phyloP scores from a whole-genome alignment of 2,113 vertebrate genomes.

The Conger conger region DNA sequence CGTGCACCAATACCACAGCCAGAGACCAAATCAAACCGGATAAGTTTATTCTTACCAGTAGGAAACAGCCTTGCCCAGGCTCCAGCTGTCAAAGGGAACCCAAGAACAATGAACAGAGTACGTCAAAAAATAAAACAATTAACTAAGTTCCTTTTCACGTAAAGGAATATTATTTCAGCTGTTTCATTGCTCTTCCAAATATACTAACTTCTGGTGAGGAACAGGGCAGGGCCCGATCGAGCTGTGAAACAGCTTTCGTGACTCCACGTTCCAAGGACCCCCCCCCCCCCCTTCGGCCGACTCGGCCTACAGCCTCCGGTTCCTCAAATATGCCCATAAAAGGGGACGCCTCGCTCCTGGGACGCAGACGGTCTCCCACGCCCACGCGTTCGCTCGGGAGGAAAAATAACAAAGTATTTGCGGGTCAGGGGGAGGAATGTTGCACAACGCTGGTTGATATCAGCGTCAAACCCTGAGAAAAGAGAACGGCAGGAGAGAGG shows the following conservation, averaged over 20 bases:
- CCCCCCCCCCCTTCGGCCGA: not conserved
- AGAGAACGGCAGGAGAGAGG: not conserved
- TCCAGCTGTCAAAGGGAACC: not conserved
- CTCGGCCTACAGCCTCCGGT: constrained; percentile 18
- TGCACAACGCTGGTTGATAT: not conserved
- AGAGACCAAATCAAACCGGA: not conserved
- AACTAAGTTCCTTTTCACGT: not conserved
- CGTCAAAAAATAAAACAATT: not conserved
- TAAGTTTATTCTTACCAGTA: not conserved
- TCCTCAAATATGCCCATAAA: constrained; percentile 23
- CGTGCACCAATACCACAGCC: not conserved
- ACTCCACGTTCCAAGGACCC: not conserved
- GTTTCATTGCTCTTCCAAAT: constrained; percentile 5
- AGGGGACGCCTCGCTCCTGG: constrained; percentile 11
- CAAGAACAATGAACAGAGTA: not conserved
- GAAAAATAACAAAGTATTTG: not conserved
- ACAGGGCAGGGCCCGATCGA: not conserved
- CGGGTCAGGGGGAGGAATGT: constrained; percentile 2
- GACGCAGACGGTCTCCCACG: constrained; percentile 1
- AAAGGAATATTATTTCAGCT: not conserved
- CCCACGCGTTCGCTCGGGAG: not conserved
- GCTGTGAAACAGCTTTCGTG: not conserved
- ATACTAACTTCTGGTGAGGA: not conserved
- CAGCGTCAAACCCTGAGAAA: constrained; percentile 1
- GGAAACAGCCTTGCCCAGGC: not conserved